phyloP scores from a whole-genome alignment of 2,113 vertebrate genomes.

The Pteropus alecto region DNA sequence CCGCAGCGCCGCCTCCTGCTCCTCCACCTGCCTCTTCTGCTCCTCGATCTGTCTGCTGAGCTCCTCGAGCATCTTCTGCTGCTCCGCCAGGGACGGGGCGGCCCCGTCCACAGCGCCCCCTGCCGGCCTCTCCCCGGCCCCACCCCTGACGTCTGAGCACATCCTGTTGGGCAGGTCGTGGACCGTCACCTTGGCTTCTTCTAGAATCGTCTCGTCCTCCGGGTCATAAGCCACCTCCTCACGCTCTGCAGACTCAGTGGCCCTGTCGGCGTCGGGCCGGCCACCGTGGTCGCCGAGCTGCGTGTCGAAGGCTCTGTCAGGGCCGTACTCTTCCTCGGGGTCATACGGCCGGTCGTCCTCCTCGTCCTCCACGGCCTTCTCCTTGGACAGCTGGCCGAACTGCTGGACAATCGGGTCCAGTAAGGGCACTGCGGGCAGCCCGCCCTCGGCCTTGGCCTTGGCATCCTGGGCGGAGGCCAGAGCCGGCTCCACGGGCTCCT shows the following conservation, averaged over 20 bases:
- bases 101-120: conserved; percentile 44
- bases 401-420: conserved; percentile 95
- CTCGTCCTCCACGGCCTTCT: conserved; percentile 86
- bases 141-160: conserved; percentile 72
- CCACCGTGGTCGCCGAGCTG: conserved; percentile 73
- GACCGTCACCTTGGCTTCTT: conserved; percentile 89
- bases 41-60: conserved; percentile 97
- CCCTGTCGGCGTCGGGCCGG: conserved; percentile 64
- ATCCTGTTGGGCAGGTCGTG: conserved; percentile 83
- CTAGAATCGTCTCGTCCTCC: conserved; percentile 95
- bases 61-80: conserved; percentile 96
- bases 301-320: conserved; percentile 82
- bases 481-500: conserved; percentile 77
- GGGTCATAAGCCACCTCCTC: conserved; percentile 97
- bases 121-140: conserved; percentile 47
- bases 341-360: conserved; percentile 95
- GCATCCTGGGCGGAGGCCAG: conserved; percentile 57
- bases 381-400: conserved; percentile 92
- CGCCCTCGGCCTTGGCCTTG: conserved; percentile 74
- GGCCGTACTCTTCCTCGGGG: conserved; percentile 95
- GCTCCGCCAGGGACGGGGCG: conserved; percentile 88
- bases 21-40: conserved; percentile 93
- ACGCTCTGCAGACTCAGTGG: conserved; percentile 64
- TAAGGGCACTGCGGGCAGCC: conserved; percentile 79
- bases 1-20: conserved; percentile 94